phyloP scores from a whole-genome alignment of 2,888 invertebrate species.

The Horisme vitalbata region DNA sequence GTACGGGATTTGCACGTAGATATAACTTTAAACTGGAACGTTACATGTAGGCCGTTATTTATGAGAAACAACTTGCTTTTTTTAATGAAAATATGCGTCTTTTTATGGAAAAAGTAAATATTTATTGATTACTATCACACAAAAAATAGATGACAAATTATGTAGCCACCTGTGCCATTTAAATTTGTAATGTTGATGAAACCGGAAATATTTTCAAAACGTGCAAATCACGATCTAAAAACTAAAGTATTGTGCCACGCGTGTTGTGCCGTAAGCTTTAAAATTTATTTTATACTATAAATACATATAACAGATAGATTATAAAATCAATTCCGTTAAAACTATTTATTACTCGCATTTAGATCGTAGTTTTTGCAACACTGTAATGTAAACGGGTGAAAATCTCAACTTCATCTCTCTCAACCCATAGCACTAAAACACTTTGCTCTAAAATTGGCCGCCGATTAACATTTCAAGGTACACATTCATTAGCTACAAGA shows the following conservation, averaged over 20 bases:
- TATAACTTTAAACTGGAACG: not conserved
- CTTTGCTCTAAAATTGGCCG: not conserved
- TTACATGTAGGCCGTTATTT: slow-evolving; percentile 14
- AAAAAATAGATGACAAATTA: too few species aligned
- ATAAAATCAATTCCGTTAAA: slow-evolving; percentile 57
- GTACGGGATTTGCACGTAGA: slow-evolving; percentile 34
- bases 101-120: too few species aligned
- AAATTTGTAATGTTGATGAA: not conserved
- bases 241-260: slow-evolving; percentile 51
- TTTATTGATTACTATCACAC: too few species aligned
- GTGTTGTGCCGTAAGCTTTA: slow-evolving; percentile 54
- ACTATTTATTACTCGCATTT: slow-evolving; percentile 28
- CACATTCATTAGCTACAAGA: not conserved
- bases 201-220: slow-evolving; percentile 6
- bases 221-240: slow-evolving; percentile 28
- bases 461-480: not conserved
- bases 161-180: not conserved
- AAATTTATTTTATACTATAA: slow-evolving; percentile 35
- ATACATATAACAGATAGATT: slow-evolving; percentile 39
- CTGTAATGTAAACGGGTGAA: slow-evolving; percentile 11
- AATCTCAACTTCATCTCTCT: not conserved
- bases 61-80: slow-evolving; percentile 6
- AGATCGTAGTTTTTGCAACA: slow-evolving; percentile 18
- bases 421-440: too few species aligned
- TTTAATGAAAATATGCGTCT: not conserved